phyloP scores from a whole-genome alignment of 2,888 invertebrate genomes.

The Dryadula phaetusa region DNA sequence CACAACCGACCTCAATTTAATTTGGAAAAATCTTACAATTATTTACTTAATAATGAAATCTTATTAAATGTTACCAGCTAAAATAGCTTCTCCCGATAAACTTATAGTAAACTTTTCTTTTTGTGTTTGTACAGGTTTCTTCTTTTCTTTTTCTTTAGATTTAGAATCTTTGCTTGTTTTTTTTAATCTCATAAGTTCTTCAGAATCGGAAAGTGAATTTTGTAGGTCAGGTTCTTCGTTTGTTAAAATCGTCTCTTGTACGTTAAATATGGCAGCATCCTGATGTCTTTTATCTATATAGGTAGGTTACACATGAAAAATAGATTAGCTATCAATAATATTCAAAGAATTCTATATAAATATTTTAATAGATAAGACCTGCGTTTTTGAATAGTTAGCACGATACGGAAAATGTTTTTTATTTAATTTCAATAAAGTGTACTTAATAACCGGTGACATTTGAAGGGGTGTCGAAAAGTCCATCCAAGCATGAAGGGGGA shows the following conservation, averaged over 20 bases:
- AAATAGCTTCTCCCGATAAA: constrained; percentile 61
- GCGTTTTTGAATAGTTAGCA: too few relatives aligned
- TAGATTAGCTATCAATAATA: too few relatives aligned
- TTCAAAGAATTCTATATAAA: background rate
- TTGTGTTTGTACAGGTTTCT: constrained; percentile 51
- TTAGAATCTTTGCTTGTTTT: constrained; percentile 49
- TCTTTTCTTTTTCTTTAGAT: constrained; percentile 53
- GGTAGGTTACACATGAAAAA: too few relatives aligned
- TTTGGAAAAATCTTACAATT: too few relatives aligned
- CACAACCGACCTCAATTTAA: too few relatives aligned
- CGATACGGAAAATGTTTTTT: too few relatives aligned
- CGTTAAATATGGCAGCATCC: background rate
- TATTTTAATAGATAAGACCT: too few relatives aligned
- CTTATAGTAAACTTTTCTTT: constrained; percentile 61
- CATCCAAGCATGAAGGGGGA: constrained; percentile 64
- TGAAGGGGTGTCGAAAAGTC: constrained; percentile 61
- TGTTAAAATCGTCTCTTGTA: background rate
- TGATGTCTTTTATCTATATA: constrained; percentile 16
- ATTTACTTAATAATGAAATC: too few relatives aligned
- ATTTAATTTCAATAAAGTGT: too few relatives aligned
- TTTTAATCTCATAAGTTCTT: constrained; percentile 44
- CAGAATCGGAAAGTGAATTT: background rate
- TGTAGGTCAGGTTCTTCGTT: background rate
- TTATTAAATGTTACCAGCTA: constrained; percentile 57
- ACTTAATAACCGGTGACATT: constrained; percentile 68